Base-by-base conservation (phyloP, 2,888 invertebrate species). In the Polyploca ridens region DNA sequence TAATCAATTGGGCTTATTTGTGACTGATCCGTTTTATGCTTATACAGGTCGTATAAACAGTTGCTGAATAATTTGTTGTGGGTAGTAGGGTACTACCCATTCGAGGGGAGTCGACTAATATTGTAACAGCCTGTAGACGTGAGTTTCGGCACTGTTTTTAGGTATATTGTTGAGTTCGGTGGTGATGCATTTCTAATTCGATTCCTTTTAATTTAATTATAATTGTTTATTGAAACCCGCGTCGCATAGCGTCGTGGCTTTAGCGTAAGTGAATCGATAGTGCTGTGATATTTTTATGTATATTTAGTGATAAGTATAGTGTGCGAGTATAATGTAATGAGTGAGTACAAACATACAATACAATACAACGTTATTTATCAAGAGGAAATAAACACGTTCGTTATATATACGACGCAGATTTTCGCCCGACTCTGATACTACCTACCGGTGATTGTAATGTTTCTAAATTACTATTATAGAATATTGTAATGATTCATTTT, bases 261-360 rank as follows among this genome's bases (percentile, higher is more conserved):
- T 93, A 93, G 93, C 80, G 88, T 93, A 93, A 93, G 93, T 86
- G 92, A 91, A 94, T 93, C 93, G 93, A 93, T 93, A 89, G 93
- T 93, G 93, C 93, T 94, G 93, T 94, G 93, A 94, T 94, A 94
- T 94, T 93, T 91, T 93, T 91, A 91, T 93, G 91, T 93, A 93
- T 90, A 91, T 90, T 88, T 92, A 92, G 89, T 81, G 79, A 78
- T 91, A 91, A 91, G 91, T 67, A 80, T 87, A 87, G 84, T 78
- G 85, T 84, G 86, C 38, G 38, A 38, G 38, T 80, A 87, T 88
- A 88, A 88, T 79, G 87, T 79, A 85, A 87, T 79, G 87, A 90
- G 84, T 87, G 89, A 90, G 92, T 93, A 93, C 91, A 91, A 90
- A 90, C 41, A 38, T 89, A 90, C 60, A 41, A 27, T 19, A 44